A percentile compares a stretch with the other conserved stretches of the same genome.
These are phyloP conservation scores for Drosophila neutralis DNA, from an alignment of 2,888 invertebrate genomes.

Conservation along the genomic window DNA sequence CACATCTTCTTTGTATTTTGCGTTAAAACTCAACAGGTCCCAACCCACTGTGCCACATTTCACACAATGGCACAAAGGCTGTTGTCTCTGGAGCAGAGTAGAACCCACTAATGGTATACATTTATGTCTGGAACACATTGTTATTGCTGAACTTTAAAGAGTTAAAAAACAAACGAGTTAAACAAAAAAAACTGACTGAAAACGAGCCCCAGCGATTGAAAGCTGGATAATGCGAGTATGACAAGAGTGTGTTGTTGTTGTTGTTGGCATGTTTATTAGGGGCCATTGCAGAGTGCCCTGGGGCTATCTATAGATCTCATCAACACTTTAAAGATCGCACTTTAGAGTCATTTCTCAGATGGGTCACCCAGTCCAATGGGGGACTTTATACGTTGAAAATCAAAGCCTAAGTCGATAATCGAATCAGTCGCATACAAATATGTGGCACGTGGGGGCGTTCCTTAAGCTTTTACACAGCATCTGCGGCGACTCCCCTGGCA, in stretches of 20 bases:
- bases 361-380: slow-evolving; percentile 11
- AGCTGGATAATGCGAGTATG: slow-evolving; percentile 30
- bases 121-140: slow-evolving; percentile 60
- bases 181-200: slow-evolving; percentile 14
- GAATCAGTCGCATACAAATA: slow-evolving; percentile 63
- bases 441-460: slow-evolving; percentile 35
- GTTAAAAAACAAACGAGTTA: slow-evolving; percentile 29
- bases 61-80: slow-evolving; percentile 40
- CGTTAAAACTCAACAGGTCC: background rate
- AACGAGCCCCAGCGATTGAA: slow-evolving; percentile 26
- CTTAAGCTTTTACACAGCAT: slow-evolving; percentile 11
- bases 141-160: slow-evolving; percentile 67
- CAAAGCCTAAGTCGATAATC: slow-evolving; percentile 55
- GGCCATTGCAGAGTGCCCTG: slow-evolving; percentile 12
- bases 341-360: slow-evolving; percentile 27
- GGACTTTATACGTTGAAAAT: slow-evolving; percentile 30
- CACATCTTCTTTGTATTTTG: background rate
- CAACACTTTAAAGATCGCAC: slow-evolving; percentile 40
- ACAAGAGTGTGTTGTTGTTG: slow-evolving; percentile 12
- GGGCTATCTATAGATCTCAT: slow-evolving; percentile 17
- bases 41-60: slow-evolving; percentile 33
- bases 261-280: background rate
- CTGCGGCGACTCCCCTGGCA: slow-evolving; percentile 54
- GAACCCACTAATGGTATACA: slow-evolving; percentile 56
- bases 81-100: slow-evolving; percentile 28